These are phyloP conservation scores for Clamator glandarius DNA, from an alignment of 2,797 vertebrate genomes.

Conservation along the genomic window DNA sequence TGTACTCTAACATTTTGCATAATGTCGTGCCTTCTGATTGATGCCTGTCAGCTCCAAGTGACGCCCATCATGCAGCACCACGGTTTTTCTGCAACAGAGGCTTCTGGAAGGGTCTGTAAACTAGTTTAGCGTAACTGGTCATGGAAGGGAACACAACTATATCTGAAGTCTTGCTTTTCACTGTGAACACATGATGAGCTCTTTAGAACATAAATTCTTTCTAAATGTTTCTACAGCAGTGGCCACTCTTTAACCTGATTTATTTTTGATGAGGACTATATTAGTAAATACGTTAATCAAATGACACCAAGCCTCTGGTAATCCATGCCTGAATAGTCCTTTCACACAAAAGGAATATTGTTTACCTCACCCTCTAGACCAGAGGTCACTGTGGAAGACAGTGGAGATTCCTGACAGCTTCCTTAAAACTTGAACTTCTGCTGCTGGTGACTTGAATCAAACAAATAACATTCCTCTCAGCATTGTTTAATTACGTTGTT, in stretches of 20 bases:
- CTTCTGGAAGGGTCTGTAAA: background rate
- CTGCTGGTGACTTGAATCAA: conserved; percentile 2
- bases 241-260: background rate
- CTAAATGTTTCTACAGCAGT: background rate
- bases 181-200: fast-evolving
- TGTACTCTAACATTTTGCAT: background rate
- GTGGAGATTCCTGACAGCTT: background rate
- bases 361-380: background rate
- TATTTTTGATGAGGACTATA: background rate
- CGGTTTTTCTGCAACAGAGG: background rate
- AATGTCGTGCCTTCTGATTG: background rate
- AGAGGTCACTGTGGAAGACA: background rate
- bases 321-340: background rate
- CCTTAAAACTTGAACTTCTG: background rate
- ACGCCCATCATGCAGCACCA: background rate
- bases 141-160: background rate
- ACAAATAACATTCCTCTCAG: background rate
- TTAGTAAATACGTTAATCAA: background rate
- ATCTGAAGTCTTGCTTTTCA: background rate
- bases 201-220: background rate
- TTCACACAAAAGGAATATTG: background rate
- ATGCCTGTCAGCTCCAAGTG: background rate
- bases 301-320: background rate
- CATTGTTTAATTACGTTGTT: conserved; percentile 53
- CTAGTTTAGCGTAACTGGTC: background rate